Evolutionary conservation across 2,113 vertebrate species (phyloP), one percentile per base, ranked within the genome.

Genomic region (Nanorana parkeri): DNA sequence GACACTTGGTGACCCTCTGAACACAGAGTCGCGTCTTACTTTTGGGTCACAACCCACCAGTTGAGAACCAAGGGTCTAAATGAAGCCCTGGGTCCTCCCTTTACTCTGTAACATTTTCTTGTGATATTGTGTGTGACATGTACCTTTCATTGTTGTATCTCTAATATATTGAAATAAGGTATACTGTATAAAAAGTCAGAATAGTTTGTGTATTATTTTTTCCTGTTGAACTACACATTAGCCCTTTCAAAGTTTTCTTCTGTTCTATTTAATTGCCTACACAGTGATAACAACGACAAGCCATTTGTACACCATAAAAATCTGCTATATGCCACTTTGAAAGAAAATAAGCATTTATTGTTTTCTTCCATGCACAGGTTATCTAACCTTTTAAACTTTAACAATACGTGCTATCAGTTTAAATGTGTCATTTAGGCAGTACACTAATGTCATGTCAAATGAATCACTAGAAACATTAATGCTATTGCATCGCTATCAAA

Each of bases 401-500:
- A 51, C 36, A 77, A 65, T 26, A 52, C 23, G 56, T 36, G 56
- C 20, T 41, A 61, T 73, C 61, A 64, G 58, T 24, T 77, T 77
- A 28, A 77, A 64, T 64, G 74, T 15, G 16, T 77, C 21, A 19
- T 71, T 80, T 69, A 88, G 86, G 21, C 71, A 81, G 80, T 85
- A 67, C 28, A 86, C 69, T 85, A 86, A 72, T 86, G 79, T 84
- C 79, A 84, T 82, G 83, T 64, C 77, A 15, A 71, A 32, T 55
- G 72, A 73, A 73, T 88, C 78, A 84, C 61, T 86, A 69, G 21
- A 83, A 84, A 82, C 75, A 85, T 36, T 85, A 83, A 41, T 77
- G 60, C 85, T 86, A 74, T 83, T 82, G 69, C 85, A 86, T 86
- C 87, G 86, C 86, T 77, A 81, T 85, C 86, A 91, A 85, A 68